Evolutionary conservation across 2,888 invertebrate species (phyloP).

Genomic region (Polietes domitor): DNA sequence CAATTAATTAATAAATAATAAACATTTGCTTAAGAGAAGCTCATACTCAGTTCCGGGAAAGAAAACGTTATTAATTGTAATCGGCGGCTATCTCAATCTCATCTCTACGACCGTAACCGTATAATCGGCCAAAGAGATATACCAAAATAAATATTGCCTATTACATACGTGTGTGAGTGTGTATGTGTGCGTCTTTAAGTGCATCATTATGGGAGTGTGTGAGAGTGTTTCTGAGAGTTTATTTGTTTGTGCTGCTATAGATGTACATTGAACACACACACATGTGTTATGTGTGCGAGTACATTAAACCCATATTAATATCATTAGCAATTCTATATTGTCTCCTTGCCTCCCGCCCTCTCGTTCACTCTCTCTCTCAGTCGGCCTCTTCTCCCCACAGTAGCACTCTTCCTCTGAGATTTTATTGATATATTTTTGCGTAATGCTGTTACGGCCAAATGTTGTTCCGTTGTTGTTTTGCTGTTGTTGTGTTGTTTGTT

Average conservation of each 20-base stretch:
- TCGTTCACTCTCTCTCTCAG: not conserved
- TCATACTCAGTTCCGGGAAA: no score
- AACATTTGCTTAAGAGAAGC: no score
- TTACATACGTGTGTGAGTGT: no score
- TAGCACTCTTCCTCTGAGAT: conserved; percentile 4
- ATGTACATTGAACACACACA: not conserved
- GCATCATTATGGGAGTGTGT: not conserved
- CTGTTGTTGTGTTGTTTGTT: conserved; percentile 6
- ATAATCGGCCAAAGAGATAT: no score
- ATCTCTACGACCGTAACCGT: no score
- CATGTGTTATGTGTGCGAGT: not conserved
- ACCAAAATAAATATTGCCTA: no score
- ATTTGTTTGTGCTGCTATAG: not conserved
- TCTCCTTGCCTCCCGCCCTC: not conserved
- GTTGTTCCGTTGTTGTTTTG: not conserved
- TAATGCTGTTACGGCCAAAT: conserved; percentile 27
- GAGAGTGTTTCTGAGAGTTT: not conserved
- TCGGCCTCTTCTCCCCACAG: no score
- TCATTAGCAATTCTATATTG: conserved; percentile 1
- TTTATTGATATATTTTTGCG: not conserved
- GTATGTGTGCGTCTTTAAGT: not conserved
- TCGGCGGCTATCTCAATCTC: no score
- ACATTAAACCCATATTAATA: conserved; percentile 9
- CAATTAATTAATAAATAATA: no score
- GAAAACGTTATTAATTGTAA: no score